Percentiles rank a stretch among this genome's conserved stretches.
Conservation (phyloP, 2,113 vertebrate genomes). For the Thryonomys swinderianus region DNA sequence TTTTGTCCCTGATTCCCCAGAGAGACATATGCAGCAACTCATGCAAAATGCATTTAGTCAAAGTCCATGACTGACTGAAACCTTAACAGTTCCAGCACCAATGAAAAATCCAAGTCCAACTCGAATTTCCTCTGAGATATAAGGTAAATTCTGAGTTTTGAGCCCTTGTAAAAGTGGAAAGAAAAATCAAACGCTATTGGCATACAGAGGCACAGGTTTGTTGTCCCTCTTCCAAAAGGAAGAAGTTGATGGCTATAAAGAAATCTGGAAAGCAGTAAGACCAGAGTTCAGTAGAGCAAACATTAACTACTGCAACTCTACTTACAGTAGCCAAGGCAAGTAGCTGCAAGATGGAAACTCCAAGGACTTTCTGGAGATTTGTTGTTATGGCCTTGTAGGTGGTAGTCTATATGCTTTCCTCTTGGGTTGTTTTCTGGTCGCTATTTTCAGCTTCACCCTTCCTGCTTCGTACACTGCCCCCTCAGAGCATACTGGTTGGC, state of each 20-base stretch:
- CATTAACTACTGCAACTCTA: neutral
- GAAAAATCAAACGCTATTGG: neutral
- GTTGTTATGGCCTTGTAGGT: neutral
- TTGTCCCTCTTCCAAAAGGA: neutral
- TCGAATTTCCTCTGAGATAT: neutral
- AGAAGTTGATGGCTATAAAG: neutral
- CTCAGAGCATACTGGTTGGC: neutral
- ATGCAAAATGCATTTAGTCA: neutral
- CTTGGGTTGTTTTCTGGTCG: neutral
- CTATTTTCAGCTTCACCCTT: neutral
- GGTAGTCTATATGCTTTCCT: neutral
- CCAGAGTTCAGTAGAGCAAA: neutral
- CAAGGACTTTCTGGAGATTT: neutral
- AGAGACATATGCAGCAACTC: neutral
- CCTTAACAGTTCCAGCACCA: neutral
- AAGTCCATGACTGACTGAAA: neutral
- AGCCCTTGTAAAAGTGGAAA: neutral
- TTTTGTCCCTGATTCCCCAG: neutral
- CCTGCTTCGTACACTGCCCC: accelerated
- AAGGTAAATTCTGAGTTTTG: neutral
- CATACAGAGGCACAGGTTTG: neutral
- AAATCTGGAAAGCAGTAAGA: neutral
- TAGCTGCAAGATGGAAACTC: neutral
- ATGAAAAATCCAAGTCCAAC: neutral
- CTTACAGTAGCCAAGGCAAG: neutral